Base-by-base conservation (phyloP, 1,140 invertebrate genomes). In the Dryas iulia region DNA sequence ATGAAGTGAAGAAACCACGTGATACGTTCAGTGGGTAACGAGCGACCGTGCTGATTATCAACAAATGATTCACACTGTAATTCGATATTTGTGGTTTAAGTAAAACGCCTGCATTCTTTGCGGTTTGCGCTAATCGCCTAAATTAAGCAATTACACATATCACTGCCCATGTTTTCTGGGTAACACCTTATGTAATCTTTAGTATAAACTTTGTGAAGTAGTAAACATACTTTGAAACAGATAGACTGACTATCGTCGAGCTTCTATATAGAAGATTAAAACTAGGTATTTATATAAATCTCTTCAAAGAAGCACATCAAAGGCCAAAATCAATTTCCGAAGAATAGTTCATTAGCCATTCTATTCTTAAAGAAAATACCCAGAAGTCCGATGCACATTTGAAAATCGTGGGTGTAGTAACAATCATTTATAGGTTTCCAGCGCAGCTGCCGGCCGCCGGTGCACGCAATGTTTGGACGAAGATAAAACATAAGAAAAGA, bases 391-490 rank as follows among this genome's bases (percentile, higher is more conserved):
- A 71, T 79, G 75, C 72, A 76, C 72, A 72, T 73, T 82, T 83
- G 72, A 82, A 85, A 84, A 81, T 84, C 81, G 82, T 87, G 83
- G 84, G 82, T 83, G 77, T 83, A 75, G 74, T 80, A 75, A 87
- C 79, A 87, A 85, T 86, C 85, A 81, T 86, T 89, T 89, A 88
- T 87, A 85, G 81, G 83, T 87, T 82, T 86, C 84, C 78, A 75
- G 80, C 77, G 87, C 89, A 91, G 89, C 87, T 87, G 89, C 85
- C 86, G 85, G 77, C 79, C 80, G 79, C 78, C 81, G 73, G 74
- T 73, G 73, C 80, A 75, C 80, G 78, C 81, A 87, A 84, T 91
- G 87, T 91, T 90, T 91, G 89, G 89, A 91, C 73, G 81, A 88
- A 86, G 89, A 90, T 79, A 78, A 72, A 83, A 74, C 65, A 89